Conservation (phyloP, 2,113 vertebrate genomes). For the Podarcis muralis region DNA sequence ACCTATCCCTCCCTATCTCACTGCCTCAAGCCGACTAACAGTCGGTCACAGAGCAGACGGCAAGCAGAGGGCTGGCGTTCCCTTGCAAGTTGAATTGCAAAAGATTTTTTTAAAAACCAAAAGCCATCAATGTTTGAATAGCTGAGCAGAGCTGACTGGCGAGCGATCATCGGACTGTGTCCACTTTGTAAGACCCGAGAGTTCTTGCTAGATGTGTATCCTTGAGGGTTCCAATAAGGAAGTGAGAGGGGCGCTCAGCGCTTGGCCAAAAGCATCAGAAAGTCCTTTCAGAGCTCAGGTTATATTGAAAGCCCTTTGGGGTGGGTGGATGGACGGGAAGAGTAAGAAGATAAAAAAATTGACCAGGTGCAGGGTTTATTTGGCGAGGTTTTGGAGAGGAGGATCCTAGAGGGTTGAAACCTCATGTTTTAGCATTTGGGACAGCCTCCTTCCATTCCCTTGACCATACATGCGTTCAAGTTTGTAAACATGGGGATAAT, state of each 20-base stretch:
- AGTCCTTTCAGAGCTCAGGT: background rate
- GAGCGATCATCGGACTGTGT: background rate
- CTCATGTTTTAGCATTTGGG: background rate
- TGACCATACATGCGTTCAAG: accelerated
- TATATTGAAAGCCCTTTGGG: background rate
- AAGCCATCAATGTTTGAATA: background rate
- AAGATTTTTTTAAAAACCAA: background rate
- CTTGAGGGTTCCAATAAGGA: too few species aligned
- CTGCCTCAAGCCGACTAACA: background rate
- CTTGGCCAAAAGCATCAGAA: background rate
- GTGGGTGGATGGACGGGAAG: too few species aligned
- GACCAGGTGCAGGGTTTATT: background rate
- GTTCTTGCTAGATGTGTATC: background rate
- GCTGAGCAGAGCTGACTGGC: background rate
- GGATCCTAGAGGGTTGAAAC: background rate
- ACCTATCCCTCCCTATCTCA: background rate
- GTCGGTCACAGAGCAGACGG: background rate
- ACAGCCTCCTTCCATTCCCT: background rate
- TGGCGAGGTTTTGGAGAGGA: background rate
- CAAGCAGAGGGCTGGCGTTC: background rate
- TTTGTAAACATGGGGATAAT: background rate
- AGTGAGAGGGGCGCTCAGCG: too few species aligned
- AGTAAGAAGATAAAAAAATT: background rate
- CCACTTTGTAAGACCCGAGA: background rate
- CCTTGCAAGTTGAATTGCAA: background rate